Evolutionary conservation across 1,140 invertebrate genomes (phyloP).

Genomic region (Goniozus legneri): DNA sequence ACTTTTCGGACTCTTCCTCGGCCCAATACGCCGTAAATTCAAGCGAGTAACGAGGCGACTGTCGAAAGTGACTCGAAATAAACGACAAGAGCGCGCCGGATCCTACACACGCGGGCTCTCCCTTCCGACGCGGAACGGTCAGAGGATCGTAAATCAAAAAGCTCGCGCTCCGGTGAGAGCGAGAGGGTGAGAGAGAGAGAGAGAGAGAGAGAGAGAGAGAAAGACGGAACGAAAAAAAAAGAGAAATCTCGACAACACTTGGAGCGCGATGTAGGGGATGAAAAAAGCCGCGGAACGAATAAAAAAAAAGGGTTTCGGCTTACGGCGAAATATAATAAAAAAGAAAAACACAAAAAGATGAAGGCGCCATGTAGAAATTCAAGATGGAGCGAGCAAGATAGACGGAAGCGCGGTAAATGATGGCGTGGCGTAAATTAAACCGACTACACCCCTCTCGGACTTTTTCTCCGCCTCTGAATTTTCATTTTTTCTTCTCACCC

Average conservation of each 20-base stretch:
- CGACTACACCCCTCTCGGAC: too few species aligned
- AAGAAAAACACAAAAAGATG: too few species aligned
- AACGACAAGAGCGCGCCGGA: constrained; percentile 31
- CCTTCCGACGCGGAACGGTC: constrained; percentile 20
- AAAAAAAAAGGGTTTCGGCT: too few species aligned
- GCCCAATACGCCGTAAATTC: constrained; percentile 47
- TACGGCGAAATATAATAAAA: too few species aligned
- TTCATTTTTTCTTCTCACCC: too few species aligned
- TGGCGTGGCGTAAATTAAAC: too few species aligned
- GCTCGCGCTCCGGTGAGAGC: not conserved
- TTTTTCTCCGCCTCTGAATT: too few species aligned
- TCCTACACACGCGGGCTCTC: constrained; percentile 11
- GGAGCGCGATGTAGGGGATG: constrained; percentile 6
- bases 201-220: not conserved
- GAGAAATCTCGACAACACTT: not conserved
- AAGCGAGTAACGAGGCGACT: constrained; percentile 47
- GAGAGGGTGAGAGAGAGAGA: not conserved
- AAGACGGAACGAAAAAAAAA: not conserved
- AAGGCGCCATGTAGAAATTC: too few species aligned
- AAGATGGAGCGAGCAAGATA: too few species aligned
- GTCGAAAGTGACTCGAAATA: constrained; percentile 50
- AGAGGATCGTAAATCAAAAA: constrained; percentile 43
- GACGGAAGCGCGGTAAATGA: too few species aligned
- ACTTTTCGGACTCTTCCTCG: too few species aligned
- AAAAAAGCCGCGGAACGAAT: constrained; percentile 12